Evolutionary conservation across 1,140 invertebrate species (phyloP).

Genomic region (Plutomurus gul): DNA sequence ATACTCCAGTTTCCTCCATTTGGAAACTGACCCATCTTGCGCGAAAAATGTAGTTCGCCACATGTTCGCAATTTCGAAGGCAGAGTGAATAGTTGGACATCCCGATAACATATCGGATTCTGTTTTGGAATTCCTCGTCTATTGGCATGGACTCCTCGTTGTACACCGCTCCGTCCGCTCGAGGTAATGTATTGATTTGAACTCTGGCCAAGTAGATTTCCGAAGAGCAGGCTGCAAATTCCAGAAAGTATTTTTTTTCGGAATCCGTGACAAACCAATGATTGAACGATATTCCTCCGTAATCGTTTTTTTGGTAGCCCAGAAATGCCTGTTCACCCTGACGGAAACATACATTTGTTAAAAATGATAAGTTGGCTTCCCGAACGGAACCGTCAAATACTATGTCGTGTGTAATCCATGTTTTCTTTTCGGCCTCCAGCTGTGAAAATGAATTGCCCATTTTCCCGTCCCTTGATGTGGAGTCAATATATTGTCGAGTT

Average conservation of each 20-base stretch:
- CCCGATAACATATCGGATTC: background rate
- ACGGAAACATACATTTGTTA: too few species aligned
- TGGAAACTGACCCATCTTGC: background rate
- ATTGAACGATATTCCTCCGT: background rate
- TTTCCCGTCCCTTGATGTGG: too few species aligned
- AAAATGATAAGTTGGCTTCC: too few species aligned
- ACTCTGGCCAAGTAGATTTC: background rate
- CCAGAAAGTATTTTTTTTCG: background rate
- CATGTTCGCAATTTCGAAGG: conserved; percentile 21
- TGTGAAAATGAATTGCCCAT: background rate
- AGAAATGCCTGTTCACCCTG: too few species aligned
- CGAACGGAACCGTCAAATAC: background rate
- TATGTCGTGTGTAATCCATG: background rate
- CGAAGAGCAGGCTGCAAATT: background rate
- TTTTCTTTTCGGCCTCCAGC: background rate
- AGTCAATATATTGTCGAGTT: too few species aligned
- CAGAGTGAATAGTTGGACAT: conserved; percentile 18
- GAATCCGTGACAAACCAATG: background rate
- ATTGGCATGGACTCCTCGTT: background rate
- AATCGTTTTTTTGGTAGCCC: background rate
- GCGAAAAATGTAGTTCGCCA: conserved; percentile 18
- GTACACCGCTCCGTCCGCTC: background rate
- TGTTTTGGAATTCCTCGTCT: background rate
- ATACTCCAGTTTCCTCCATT: background rate
- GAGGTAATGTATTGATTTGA: background rate